phyloP scores from a whole-genome alignment of 2,113 vertebrate species.

The Stercorarius parasiticus region DNA sequence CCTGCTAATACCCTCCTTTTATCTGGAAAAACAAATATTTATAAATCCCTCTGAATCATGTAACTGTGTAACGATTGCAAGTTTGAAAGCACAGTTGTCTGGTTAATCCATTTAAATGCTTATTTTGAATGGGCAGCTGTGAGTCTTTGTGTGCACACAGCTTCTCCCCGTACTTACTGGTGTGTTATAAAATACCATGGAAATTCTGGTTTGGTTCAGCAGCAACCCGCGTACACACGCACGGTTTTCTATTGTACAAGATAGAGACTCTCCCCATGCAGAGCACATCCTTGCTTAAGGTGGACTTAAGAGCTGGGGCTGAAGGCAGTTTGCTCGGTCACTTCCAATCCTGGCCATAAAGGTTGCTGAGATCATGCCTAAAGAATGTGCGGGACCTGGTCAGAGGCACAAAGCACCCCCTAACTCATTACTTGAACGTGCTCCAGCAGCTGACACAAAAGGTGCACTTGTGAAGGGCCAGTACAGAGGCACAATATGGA shows the following conservation, averaged over 20 bases:
- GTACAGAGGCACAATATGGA: background rate
- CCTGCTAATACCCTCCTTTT: background rate
- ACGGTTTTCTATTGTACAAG: background rate
- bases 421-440: background rate
- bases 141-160: background rate
- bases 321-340: background rate
- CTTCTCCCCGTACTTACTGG: background rate
- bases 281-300: background rate
- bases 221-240: rapidly evolving
- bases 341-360: background rate
- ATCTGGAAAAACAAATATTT: slow-evolving; percentile 49
- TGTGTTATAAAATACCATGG: background rate
- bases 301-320: background rate
- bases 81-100: slow-evolving; percentile 29
- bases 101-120: slow-evolving; percentile 43
- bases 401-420: background rate
- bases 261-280: background rate
- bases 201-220: background rate
- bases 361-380: background rate
- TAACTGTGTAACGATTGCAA: background rate
- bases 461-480: background rate
- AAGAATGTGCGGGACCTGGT: background rate
- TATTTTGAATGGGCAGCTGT: slow-evolving; percentile 41
- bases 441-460: background rate
- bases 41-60: slow-evolving; percentile 13